Evolutionary conservation across 1,140 invertebrate species (phyloP), one percentile per base, ranked within the genome.

Genomic region (Ostrea edulis): DNA sequence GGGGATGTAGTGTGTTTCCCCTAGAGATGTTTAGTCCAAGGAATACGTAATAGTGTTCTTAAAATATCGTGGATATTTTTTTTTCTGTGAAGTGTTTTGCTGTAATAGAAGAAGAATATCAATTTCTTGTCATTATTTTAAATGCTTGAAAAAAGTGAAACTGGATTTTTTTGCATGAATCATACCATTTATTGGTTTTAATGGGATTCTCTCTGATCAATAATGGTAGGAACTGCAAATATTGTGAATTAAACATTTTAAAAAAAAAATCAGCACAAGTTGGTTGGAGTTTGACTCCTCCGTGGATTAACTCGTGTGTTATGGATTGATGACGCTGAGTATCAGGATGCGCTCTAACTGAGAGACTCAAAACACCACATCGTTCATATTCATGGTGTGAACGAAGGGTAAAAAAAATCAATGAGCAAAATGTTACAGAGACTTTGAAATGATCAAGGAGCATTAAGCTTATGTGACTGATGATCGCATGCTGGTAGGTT

Each of bases 381-480:
- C 22, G 68, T 77, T 77, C 29, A 77, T 11, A 77, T 77, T 77
- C 22, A 29, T 12, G 29, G 68, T 77, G 29, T 77, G 22, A 77
- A 35, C 35, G 68, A 77, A 77, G 29, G 68, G 68, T 17, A 77
- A 77, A 77, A 77, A 77, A 77, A 77, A 77, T 77, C 68, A 77
- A 77, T 77, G 68, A 77, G 68, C 35, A 25, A 77, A 29, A 77
- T 77, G 68, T 29, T 77, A 77, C 68, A 77, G 68, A 77, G 68
- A 35, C 68, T 77, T 77, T 77, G 68, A 44, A 77, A 77, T 77
- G 68, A 77, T 77, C 9, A 77, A 29, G 68, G 29, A 77, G 68
- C 68, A 77, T 77, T 77, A 12, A 35, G 68, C 25, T 35, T 35
- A 77, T 77, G 17, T 29, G 25, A 77, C 25, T 35, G 22, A 35